phyloP scores from a whole-genome alignment of 1,140 invertebrate genomes.

The Nylanderia fulva region DNA sequence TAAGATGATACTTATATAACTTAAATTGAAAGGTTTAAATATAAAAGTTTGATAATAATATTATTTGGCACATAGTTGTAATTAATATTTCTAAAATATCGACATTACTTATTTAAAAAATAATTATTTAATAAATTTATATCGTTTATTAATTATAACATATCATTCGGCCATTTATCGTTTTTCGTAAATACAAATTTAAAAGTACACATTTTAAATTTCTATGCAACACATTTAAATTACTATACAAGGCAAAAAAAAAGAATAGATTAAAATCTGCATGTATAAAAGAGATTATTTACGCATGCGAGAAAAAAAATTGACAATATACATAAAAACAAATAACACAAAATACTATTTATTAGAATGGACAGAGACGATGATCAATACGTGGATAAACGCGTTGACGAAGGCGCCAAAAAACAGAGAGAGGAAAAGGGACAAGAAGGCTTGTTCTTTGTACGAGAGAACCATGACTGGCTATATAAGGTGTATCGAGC shows the following conservation, averaged over 20 bases:
- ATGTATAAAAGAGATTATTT: conserved; percentile 47
- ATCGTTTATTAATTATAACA: not conserved
- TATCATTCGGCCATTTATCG: not conserved
- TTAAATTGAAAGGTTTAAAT: not conserved
- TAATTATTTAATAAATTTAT: not conserved
- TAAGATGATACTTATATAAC: not conserved
- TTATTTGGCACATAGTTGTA: not conserved
- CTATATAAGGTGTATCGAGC: conserved; percentile 80
- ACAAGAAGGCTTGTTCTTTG: conserved; percentile 69
- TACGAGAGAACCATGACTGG: conserved; percentile 63
- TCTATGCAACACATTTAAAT: not conserved
- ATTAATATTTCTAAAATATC: not conserved
- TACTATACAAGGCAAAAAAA: not conserved
- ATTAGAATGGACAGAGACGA: conserved; percentile 69
- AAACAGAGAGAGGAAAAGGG: conserved; percentile 41
- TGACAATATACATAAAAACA: conserved; percentile 34
- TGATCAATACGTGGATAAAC: conserved; percentile 70
- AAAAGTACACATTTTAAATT: not conserved
- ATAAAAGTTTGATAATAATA: not conserved
- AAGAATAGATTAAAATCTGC: not conserved
- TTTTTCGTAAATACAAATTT: not conserved
- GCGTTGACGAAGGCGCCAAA: conserved; percentile 50
- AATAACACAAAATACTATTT: conserved; percentile 61
- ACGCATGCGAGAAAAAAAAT: conserved; percentile 22
- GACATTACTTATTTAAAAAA: not conserved